A percentile compares a stretch with the other conserved stretches of the same genome.
Conservation (phyloP, 2,888 invertebrate genomes). For the Formica aserva region DNA sequence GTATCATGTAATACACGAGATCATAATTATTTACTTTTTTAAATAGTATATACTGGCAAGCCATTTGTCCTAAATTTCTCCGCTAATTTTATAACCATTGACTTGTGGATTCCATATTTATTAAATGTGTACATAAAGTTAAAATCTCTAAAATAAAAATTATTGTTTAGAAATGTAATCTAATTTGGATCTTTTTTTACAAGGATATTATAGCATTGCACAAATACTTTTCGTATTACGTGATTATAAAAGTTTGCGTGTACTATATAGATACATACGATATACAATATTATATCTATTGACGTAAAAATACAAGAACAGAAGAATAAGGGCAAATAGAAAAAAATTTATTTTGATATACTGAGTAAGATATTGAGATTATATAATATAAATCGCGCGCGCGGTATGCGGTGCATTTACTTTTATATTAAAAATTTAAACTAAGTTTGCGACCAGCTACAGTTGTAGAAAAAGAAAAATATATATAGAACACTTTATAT, state of each 20-base stretch:
- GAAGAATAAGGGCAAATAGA: background rate
- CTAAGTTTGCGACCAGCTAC: constrained; percentile 1
- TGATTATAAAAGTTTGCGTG: background rate
- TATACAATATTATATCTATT: background rate
- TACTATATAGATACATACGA: background rate
- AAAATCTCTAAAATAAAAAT: constrained; percentile 44
- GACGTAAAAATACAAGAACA: background rate
- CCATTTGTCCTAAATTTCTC: constrained; percentile 26
- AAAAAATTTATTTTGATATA: background rate
- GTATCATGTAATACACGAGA: background rate
- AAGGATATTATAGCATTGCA: background rate
- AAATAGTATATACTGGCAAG: constrained; percentile 20
- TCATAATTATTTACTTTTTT: constrained; percentile 46
- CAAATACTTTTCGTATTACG: background rate
- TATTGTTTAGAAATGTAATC: constrained; percentile 1
- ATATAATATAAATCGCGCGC: background rate
- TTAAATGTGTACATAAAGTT: constrained; percentile 5
- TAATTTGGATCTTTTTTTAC: background rate
- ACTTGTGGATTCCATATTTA: constrained; percentile 11
- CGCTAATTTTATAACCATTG: constrained; percentile 37
- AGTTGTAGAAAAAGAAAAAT: constrained; percentile 4
- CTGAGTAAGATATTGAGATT: background rate
- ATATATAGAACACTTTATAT: constrained; percentile 26
- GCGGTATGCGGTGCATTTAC: background rate
- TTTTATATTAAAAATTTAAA: constrained; percentile 13